phyloP scores from a whole-genome alignment of 2,113 vertebrate genomes.

The Tamias sibiricus region DNA sequence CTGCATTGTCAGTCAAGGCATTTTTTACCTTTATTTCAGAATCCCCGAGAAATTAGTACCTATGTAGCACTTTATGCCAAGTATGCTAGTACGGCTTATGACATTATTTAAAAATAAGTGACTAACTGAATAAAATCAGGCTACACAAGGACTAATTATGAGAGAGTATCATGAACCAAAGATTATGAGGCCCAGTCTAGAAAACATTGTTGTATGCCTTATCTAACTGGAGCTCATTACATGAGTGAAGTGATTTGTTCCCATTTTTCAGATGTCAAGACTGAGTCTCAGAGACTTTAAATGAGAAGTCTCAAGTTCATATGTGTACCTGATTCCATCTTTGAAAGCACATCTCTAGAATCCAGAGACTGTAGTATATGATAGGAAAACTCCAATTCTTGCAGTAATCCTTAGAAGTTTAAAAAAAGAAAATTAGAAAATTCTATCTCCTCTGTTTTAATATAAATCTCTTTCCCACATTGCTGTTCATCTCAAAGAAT shows the following conservation, averaged over 20 bases:
- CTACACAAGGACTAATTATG: background rate
- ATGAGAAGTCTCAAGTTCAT: background rate
- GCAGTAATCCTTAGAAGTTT: background rate
- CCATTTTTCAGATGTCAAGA: background rate
- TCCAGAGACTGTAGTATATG: background rate
- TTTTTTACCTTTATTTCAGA: background rate
- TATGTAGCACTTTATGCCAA: background rate
- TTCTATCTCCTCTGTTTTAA: background rate
- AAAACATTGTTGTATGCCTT: background rate
- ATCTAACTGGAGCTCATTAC: background rate
- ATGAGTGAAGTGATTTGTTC: background rate
- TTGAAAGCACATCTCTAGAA: background rate
- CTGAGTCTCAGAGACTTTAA: slow-evolving; percentile 35
- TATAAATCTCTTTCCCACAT: background rate
- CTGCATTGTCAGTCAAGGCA: background rate
- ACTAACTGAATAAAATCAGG: background rate
- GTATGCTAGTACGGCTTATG: background rate
- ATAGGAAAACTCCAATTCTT: slow-evolving; percentile 38
- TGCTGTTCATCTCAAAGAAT: background rate
- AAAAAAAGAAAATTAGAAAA: slow-evolving; percentile 27
- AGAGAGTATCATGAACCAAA: background rate
- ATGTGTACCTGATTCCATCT: background rate
- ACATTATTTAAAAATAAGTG: slow-evolving; percentile 29
- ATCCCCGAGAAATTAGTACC: background rate
- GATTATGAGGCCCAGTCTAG: background rate